Conservation (phyloP, 2,797 vertebrate genomes). For the Sciurus vulgaris region DNA sequence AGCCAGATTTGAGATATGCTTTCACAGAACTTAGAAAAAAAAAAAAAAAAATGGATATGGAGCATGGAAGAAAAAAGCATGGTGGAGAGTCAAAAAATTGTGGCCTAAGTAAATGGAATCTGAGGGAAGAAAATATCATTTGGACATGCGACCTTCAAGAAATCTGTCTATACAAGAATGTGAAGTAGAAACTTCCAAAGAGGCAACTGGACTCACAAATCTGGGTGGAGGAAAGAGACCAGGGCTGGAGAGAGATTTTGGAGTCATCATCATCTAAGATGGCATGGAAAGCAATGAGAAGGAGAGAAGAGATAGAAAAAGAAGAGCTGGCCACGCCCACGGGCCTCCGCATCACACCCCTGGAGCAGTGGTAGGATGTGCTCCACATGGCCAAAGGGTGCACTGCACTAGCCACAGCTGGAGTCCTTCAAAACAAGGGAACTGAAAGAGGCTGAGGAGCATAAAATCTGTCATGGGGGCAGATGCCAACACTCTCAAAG, state of each 20-base stretch:
- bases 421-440: not conserved
- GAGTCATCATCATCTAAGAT: not conserved
- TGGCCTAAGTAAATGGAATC: not conserved
- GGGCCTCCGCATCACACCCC: too few relatives aligned
- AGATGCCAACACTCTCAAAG: not conserved
- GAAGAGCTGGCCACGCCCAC: not conserved
- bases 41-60: not conserved
- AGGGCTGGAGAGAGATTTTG: not conserved
- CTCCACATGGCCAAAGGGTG: not conserved
- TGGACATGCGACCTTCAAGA: not conserved
- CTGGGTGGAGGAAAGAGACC: not conserved
- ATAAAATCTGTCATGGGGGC: not conserved
- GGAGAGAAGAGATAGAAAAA: not conserved
- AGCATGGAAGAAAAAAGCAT: not conserved
- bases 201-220: not conserved
- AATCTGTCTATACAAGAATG: not conserved
- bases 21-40: not conserved
- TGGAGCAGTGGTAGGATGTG: not conserved
- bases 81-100: not conserved
- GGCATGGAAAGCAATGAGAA: not conserved
- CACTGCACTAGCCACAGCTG: rapidly evolving
- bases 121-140: not conserved
- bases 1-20: not conserved
- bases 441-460: not conserved
- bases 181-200: not conserved